phyloP scores from a whole-genome alignment of 1,140 invertebrate genomes.

The Epicauta chinensis region DNA sequence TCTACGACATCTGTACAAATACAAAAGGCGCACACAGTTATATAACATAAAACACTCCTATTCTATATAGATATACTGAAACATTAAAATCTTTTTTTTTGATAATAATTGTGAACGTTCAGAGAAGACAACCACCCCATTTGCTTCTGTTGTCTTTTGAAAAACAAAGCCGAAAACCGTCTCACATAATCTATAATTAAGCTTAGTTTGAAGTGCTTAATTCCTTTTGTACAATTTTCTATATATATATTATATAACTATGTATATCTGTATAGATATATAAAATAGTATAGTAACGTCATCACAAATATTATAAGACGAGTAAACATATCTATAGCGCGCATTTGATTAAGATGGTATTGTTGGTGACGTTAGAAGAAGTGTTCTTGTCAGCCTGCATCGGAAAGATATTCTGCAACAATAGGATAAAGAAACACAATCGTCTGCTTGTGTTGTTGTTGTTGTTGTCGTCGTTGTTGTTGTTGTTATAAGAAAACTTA shows the following conservation, averaged over 20 bases:
- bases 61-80: no score
- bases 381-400: constrained; percentile 39
- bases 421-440: constrained; percentile 32
- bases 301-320: constrained; percentile 30
- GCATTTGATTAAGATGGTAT: constrained; percentile 38
- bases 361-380: constrained; percentile 36
- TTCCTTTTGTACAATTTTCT: no score
- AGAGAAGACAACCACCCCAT: no score
- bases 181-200: constrained; percentile 24
- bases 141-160: no score
- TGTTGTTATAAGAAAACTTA: constrained; percentile 12
- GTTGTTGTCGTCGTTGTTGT: no score
- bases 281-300: neutral
- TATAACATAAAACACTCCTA: no score
- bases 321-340: constrained; percentile 36
- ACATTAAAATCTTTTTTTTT: no score
- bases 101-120: no score
- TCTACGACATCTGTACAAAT: no score
- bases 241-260: no score
- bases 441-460: constrained; percentile 7
- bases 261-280: no score
- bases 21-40: no score
- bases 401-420: constrained; percentile 36
- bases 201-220: constrained; percentile 10
- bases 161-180: neutral